These are phyloP conservation scores for Crotophaga sulcirostris DNA, from an alignment of 2,113 vertebrate genomes.

Conservation along the genomic window DNA sequence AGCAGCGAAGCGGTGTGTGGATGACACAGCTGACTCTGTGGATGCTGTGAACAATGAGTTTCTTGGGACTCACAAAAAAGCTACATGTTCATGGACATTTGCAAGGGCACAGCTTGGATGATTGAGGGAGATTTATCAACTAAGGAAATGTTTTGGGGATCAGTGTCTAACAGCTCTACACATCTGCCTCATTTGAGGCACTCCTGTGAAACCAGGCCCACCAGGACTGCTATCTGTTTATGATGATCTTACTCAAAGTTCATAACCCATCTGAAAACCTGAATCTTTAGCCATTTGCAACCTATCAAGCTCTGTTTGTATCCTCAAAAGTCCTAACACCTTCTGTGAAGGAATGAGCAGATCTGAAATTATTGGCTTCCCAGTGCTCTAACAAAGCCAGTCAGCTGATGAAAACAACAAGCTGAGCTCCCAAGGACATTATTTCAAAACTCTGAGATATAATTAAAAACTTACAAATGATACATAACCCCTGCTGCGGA, in stretches of 20 bases:
- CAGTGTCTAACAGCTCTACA: neutral
- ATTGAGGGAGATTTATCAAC: neutral
- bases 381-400: neutral
- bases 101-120: neutral
- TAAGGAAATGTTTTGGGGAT: neutral
- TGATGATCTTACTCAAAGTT: neutral
- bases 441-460: neutral
- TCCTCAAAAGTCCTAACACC: neutral
- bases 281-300: neutral
- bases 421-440: neutral
- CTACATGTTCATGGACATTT: accelerated
- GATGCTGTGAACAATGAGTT: accelerated
- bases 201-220: neutral
- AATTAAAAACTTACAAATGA: neutral
- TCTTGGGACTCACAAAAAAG: neutral
- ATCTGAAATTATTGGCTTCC: neutral
- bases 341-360: neutral
- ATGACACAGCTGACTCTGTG: accelerated
- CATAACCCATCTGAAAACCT: neutral
- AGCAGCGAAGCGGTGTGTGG: accelerated
- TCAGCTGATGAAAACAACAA: neutral
- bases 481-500: neutral
- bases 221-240: neutral
- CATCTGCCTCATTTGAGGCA: neutral
- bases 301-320: neutral